A percentile compares a stretch with the other conserved stretches of the same genome.
phyloP scores from a whole-genome alignment of 2,113 vertebrate genomes.

The Rostratula benghalensis region DNA sequence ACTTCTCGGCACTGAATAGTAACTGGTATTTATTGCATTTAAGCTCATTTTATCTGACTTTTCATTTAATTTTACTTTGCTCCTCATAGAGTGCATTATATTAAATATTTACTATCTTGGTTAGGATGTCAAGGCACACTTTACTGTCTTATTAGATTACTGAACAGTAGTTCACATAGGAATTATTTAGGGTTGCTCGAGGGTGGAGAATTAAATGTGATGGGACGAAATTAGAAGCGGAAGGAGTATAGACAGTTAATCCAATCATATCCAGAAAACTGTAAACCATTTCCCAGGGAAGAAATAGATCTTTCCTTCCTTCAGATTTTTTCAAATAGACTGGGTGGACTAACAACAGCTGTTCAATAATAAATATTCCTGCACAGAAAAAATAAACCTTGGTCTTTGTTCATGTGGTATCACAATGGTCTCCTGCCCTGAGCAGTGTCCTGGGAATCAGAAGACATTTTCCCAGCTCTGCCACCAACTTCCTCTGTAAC shows the following conservation, averaged over 20 bases:
- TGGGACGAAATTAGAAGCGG: slow-evolving; percentile 16
- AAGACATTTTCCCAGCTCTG: background rate
- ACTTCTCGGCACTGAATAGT: slow-evolving; percentile 3
- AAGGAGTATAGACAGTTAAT: background rate
- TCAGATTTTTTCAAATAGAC: background rate
- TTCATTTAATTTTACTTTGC: slow-evolving; percentile 67
- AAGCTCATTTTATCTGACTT: slow-evolving; percentile 58
- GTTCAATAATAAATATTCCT: background rate
- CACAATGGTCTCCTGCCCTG: background rate
- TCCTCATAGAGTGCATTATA: slow-evolving; percentile 49
- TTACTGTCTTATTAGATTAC: slow-evolving; percentile 42
- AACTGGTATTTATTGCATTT: slow-evolving; percentile 46
- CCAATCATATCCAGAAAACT: background rate
- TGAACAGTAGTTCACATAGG: background rate
- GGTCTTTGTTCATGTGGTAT: background rate
- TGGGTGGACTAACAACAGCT: background rate
- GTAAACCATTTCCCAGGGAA: background rate
- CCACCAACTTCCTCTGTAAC: background rate
- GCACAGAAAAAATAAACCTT: background rate
- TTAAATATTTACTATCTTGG: slow-evolving; percentile 65
- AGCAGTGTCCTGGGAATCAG: background rate
- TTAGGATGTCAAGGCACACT: slow-evolving; percentile 54
- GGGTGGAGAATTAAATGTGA: slow-evolving; percentile 26
- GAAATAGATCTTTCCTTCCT: background rate
- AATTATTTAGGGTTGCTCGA: slow-evolving; percentile 30